Base-by-base conservation (phyloP, 2,888 invertebrate genomes). In the Drosophila borborema region DNA sequence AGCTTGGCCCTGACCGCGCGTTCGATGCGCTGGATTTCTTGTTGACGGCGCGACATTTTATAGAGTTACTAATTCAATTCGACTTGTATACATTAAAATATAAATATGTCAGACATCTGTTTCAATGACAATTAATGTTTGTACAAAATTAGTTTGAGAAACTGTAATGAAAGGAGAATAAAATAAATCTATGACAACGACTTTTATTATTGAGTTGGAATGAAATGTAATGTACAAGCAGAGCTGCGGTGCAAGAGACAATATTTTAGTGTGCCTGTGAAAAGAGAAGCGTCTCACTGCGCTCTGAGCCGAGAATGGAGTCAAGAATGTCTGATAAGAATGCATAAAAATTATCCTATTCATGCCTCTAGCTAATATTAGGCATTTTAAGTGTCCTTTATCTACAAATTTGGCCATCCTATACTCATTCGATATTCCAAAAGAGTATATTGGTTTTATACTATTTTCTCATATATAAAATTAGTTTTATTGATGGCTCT, bases 1-100 rank as follows among this genome's bases (percentile, higher is more conserved):
- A 84, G 48, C 2, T 86, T 86, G 31, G 72, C 69, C 18, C 72
- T 72, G 16, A 86, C 75, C 55, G 75, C 48, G 6, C 84, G 73
- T 62, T 72, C 66, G 8, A 86, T 83, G 41, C 84, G 81, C 34
- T 51, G 63, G 18, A 75, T 63, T 51, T 89, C 84, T 40, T 82
- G 83, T 23, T 75, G 77, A 7, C 81, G 71, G 12, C 59, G 67
- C 59, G 67, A 67, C 67, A 67, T 67, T 4, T 61, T 56, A 14
- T 5, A 2, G 23, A 54, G 28, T n/a, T 60, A 18, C 10, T n/a
- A 46, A 62, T 45, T 38, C 38, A 40, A 7, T 36, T 36, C 16
- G 16, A 34, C 31, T 62, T 9, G 45, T 53, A 18, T 20, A 12
- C 28, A 41, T 55, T 5, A 12, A 41, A 58, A 38, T 75, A 41